These are phyloP conservation scores for Cyprinodon diabolis DNA, from an alignment of 2,797 vertebrate genomes.

Conservation along the genomic window DNA sequence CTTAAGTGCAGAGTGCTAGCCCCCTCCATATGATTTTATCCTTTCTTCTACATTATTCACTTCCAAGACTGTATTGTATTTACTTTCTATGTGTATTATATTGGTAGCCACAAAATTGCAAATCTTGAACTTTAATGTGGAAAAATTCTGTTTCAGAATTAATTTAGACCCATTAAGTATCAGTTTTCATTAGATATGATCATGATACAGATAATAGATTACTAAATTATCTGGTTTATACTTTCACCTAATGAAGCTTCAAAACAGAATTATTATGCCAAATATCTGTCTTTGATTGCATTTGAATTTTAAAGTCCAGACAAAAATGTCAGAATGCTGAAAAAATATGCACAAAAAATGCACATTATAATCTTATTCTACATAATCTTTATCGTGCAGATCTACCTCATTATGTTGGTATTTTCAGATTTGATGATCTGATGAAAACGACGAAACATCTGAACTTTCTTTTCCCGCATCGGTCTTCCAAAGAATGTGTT, in stretches of 20 bases:
- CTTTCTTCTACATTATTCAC: not conserved
- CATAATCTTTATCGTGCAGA: constrained; percentile 37
- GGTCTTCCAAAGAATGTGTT: constrained; percentile 62
- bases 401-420: constrained; percentile 42
- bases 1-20: no score
- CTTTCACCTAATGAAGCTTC: constrained; percentile 16
- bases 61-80: not conserved
- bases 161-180: not conserved
- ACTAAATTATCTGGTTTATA: constrained; percentile 20
- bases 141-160: not conserved
- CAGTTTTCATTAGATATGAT: not conserved
- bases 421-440: constrained; percentile 54
- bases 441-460: constrained; percentile 40
- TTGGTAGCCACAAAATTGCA: not conserved
- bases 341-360: constrained; percentile 24
- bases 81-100: no score
- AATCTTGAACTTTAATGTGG: not conserved
- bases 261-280: not conserved
- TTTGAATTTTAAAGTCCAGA: constrained; percentile 22
- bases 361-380: constrained; percentile 18
- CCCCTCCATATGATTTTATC: not conserved
- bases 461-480: constrained; percentile 51
- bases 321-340: constrained; percentile 33
- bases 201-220: constrained; percentile 19
- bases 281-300: constrained; percentile 14